A percentile compares a stretch with the other conserved stretches of the same genome.
These are phyloP conservation scores for Agelas oroides DNA, from an alignment of 37 sponge, comb jelly and placozoan genomes.

Conservation along the genomic window DNA sequence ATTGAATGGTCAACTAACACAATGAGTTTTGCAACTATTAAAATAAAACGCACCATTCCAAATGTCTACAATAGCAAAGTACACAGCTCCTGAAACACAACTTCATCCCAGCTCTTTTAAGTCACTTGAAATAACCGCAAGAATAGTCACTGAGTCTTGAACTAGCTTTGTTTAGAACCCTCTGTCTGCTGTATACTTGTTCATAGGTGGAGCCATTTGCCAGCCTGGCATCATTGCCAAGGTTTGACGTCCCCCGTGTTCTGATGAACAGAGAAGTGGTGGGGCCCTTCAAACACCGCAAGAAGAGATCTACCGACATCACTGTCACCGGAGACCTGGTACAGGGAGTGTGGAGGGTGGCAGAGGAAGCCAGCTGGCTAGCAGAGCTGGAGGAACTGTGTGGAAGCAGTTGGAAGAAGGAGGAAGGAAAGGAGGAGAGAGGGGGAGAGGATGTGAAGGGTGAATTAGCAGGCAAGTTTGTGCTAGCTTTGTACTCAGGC, in stretches of 20 bases:
- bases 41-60: no score
- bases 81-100: no score
- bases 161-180: no score
- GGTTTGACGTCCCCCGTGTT: conserved; percentile 69
- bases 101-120: no score
- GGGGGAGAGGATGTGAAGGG: neutral
- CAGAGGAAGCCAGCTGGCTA: conserved; percentile 67
- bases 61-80: no score
- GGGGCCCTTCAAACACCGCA: conserved; percentile 70
- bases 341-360: conserved; percentile 55
- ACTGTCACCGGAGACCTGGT: conserved; percentile 76
- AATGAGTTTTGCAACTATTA: no score
- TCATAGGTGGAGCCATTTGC: conserved; percentile 93
- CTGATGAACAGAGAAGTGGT: conserved; percentile 91
- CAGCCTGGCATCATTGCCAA: conserved; percentile 72
- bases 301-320: conserved; percentile 67
- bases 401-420: no score
- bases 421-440: neutral
- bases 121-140: no score
- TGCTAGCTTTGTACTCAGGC: no score
- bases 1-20: no score
- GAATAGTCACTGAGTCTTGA: no score
- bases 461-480: neutral
- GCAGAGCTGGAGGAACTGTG: conserved; percentile 55
- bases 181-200: neutral